Evolutionary conservation across 2,888 invertebrate species (phyloP).

Genomic region (Hypomecis atomaria): DNA sequence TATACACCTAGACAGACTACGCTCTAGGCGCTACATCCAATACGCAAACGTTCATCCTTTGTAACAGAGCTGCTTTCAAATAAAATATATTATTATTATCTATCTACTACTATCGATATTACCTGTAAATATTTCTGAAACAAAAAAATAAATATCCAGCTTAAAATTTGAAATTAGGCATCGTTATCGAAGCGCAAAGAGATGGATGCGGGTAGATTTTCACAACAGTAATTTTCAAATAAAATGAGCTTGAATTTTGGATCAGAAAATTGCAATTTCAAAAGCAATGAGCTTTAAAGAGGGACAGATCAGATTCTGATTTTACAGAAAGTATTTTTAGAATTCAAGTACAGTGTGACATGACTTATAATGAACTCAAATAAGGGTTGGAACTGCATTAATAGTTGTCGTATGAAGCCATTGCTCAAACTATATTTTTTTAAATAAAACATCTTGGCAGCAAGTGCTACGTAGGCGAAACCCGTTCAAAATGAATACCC

Average conservation of each 20-base stretch:
- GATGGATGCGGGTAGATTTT: background rate
- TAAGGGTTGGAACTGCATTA: no score
- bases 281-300: slow-evolving; percentile 13
- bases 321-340: slow-evolving; percentile 13
- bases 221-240: slow-evolving; percentile 7
- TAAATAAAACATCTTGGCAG: no score
- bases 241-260: slow-evolving; percentile 1
- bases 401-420: no score
- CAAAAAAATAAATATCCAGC: background rate
- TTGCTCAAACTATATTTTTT: no score
- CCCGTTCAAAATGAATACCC: no score
- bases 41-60: no score
- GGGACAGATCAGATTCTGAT: slow-evolving; percentile 14
- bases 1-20: no score
- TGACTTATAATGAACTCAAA: background rate
- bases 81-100: no score
- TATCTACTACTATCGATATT: no score
- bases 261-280: slow-evolving; percentile 20
- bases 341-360: slow-evolving; percentile 1
- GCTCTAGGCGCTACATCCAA: no score
- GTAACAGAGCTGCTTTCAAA: no score
- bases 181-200: background rate
- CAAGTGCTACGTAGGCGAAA: no score
- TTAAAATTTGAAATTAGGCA: background rate
- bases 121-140: slow-evolving; percentile 26